Conservation (phyloP, 1,140 invertebrate genomes). For the Drosophila orosa region DNA sequence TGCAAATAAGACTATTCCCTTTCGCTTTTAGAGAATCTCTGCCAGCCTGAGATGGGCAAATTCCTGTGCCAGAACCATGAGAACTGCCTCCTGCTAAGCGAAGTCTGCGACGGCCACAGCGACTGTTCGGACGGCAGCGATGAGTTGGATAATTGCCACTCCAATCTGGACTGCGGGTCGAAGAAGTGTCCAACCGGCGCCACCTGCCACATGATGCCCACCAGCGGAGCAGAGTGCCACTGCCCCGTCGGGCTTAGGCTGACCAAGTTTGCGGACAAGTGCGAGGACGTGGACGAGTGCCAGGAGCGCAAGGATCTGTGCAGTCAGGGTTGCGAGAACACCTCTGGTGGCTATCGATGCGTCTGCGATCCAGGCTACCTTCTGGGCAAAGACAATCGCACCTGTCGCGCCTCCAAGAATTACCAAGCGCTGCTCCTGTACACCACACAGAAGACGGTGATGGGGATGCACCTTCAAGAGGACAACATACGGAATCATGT, state of each 20-base stretch:
- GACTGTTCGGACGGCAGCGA: constrained; percentile 84
- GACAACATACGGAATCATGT: constrained; percentile 72
- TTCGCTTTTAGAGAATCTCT: constrained; percentile 36
- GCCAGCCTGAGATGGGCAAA: constrained; percentile 52
- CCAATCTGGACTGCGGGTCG: constrained; percentile 51
- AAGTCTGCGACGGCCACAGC: constrained; percentile 87
- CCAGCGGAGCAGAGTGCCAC: constrained; percentile 84
- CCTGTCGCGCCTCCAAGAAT: constrained; percentile 87
- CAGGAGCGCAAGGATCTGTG: constrained; percentile 87
- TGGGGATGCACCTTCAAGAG: constrained; percentile 85
- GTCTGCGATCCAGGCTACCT: constrained; percentile 91
- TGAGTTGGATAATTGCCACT: constrained; percentile 66
- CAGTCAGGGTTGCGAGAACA: constrained; percentile 93
- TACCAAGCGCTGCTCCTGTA: constrained; percentile 87
- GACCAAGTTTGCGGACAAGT: constrained; percentile 71
- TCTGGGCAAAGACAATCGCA: constrained; percentile 86
- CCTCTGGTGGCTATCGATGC: constrained; percentile 91
- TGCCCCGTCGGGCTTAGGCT: constrained; percentile 84
- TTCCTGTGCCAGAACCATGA: constrained; percentile 80
- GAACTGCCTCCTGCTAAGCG: constrained; percentile 85
- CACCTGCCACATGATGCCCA: constrained; percentile 73
- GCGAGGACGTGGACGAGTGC: constrained; percentile 93
- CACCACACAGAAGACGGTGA: constrained; percentile 85
- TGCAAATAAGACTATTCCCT: too few species aligned
- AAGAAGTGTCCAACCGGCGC: constrained; percentile 53